phyloP scores from a whole-genome alignment of 2,888 invertebrate species.

The Agrochola macilenta region DNA sequence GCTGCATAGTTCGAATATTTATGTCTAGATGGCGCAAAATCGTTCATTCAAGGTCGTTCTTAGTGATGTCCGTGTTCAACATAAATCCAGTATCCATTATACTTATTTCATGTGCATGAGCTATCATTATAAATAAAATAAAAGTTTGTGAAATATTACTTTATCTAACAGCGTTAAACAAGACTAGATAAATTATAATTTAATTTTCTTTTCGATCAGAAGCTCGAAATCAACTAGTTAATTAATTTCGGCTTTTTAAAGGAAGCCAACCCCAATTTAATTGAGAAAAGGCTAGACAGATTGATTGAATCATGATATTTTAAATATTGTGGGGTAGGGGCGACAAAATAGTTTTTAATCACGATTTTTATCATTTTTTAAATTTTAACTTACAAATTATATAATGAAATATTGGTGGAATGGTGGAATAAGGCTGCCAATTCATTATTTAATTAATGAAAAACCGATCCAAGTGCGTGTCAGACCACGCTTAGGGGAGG shows the following conservation, averaged over 20 bases:
- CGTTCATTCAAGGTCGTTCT: constrained; percentile 47
- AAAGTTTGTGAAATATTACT: neutral
- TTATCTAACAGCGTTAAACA: too few relatives aligned
- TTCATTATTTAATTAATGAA: neutral
- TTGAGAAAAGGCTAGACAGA: too few relatives aligned
- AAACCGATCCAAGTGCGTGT: neutral
- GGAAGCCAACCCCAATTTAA: neutral
- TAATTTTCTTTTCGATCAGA: neutral
- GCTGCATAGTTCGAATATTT: constrained; percentile 50
- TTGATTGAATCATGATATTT: too few relatives aligned
- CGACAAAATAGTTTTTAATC: too few relatives aligned
- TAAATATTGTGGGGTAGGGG: too few relatives aligned
- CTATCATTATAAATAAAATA: neutral
- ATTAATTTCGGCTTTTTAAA: too few relatives aligned
- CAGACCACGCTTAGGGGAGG: too few relatives aligned
- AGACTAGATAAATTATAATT: neutral
- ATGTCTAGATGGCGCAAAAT: constrained; percentile 55
- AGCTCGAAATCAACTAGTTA: neutral
- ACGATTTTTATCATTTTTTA: too few relatives aligned
- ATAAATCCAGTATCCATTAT: neutral
- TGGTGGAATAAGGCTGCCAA: too few relatives aligned
- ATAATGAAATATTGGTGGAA: neutral
- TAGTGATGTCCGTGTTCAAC: constrained; percentile 58
- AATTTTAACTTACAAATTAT: neutral
- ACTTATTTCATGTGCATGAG: neutral